Base-by-base conservation (phyloP, 1,140 invertebrate species). In the Cotesia vestalis region DNA sequence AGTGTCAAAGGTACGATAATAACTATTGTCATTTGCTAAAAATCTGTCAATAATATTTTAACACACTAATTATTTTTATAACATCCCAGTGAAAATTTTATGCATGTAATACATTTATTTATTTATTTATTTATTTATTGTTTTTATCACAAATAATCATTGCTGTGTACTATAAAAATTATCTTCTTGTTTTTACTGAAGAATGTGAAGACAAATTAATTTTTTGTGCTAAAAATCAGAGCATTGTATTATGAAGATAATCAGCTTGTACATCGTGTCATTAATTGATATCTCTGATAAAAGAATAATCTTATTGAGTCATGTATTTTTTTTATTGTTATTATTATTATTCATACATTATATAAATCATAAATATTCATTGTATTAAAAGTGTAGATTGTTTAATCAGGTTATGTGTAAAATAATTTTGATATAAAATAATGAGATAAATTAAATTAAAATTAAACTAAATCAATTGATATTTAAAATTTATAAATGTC, bases 261-360 rank as follows among this genome's bases (percentile, higher is more conserved):
- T 62, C 17, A 46, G 20, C 3, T 40, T 60, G 27, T 62, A 62
- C 17, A 61, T 27, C 8, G 6, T 61, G 9, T 20, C 12, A 59
- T 51, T 46, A 69, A 61, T 57, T 63, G 34, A 34, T 51, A 64
- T 69, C 75, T 70, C 72, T 73, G 69, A 76, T 76, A 70, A 74
- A 70, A 68, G 52, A 70, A 73, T 61, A 17, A 46, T 27, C 27
- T 61, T 20, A 61, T 61, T 61, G 59, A 61, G 59, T 61, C 59
- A 61, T 61, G 20, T 27, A 17, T 57, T 12, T 20, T 61, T 27
- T 9, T 9, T 9, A 35, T 34, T 34, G 2, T 35, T 35, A 27
- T 61, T 34, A 27, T 34, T 34, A 8, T 35, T 35, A 27, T 61
- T 34, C 17, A 27, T 34, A 61, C 20, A 61, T 61, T 12, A 20